These are phyloP conservation scores for Pollenia griseotomentosa DNA, from an alignment of 2,888 invertebrate genomes.

Conservation along the genomic window DNA sequence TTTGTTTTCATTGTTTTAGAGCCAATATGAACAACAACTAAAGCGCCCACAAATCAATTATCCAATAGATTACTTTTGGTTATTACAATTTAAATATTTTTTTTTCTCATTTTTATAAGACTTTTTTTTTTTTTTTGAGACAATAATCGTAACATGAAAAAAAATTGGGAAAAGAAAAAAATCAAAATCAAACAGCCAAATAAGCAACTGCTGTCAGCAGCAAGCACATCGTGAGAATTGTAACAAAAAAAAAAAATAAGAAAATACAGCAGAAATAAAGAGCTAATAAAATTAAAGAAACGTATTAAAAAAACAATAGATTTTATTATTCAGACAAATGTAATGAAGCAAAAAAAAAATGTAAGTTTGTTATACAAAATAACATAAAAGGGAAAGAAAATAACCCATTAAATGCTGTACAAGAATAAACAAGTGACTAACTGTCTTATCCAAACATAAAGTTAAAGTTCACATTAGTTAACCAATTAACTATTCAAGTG, in stretches of 20 bases:
- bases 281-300: slow-evolving; percentile 53
- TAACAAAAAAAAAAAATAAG: slow-evolving; percentile 49
- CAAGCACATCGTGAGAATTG: slow-evolving; percentile 69
- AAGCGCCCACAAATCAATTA: slow-evolving; percentile 72
- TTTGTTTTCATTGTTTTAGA: slow-evolving; percentile 12
- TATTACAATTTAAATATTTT: slow-evolving; percentile 24
- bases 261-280: slow-evolving; percentile 15
- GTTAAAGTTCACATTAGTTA: no score
- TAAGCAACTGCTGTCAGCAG: slow-evolving; percentile 63
- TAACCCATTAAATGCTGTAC: slow-evolving; percentile 29
- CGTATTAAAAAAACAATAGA: slow-evolving; percentile 35
- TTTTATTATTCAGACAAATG: slow-evolving; percentile 19
- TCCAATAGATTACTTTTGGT: slow-evolving; percentile 62
- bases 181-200: slow-evolving; percentile 52
- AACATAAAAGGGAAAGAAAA: slow-evolving; percentile 26
- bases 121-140: slow-evolving; percentile 19
- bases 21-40: slow-evolving; percentile 4
- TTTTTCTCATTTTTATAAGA: not conserved
- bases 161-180: slow-evolving; percentile 39
- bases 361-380: slow-evolving; percentile 30
- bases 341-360: slow-evolving; percentile 42
- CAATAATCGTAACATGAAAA: slow-evolving; percentile 30
- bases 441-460: no score
- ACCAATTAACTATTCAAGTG: no score
- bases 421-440: no score